Percentiles rank a stretch among this genome's conserved stretches.
These are phyloP conservation scores for Eugnorisma glareosa DNA, from an alignment of 2,888 invertebrate species.

Conservation along the genomic window DNA sequence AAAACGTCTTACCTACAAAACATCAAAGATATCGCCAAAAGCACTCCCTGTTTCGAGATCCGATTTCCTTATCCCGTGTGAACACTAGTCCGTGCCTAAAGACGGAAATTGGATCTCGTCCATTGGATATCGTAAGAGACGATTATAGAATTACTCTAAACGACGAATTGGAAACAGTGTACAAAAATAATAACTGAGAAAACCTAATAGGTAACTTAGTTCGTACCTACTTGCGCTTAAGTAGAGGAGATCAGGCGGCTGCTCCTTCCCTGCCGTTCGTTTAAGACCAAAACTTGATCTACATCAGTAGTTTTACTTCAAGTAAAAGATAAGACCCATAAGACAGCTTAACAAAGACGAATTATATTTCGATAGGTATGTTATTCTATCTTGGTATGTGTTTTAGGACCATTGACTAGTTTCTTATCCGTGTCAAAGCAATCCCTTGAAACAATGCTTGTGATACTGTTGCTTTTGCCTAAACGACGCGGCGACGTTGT, in stretches of 20 bases:
- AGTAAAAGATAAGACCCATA: neutral
- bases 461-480: slow-evolving; percentile 16
- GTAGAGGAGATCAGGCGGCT: neutral
- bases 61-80: slow-evolving; percentile 35
- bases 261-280: neutral
- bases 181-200: slow-evolving; percentile 2
- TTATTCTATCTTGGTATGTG: slow-evolving; percentile 11
- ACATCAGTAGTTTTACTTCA: neutral
- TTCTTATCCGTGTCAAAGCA: slow-evolving; percentile 33
- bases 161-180: slow-evolving; percentile 4
- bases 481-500: slow-evolving; percentile 47
- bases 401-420: slow-evolving; percentile 23
- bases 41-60: slow-evolving; percentile 36
- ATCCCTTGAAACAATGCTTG: slow-evolving; percentile 21
- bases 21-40: slow-evolving; percentile 41
- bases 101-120: slow-evolving; percentile 47
- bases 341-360: neutral
- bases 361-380: neutral
- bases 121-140: slow-evolving; percentile 23
- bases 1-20: slow-evolving; percentile 32
- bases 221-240: neutral
- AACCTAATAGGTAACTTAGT: neutral
- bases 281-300: neutral
- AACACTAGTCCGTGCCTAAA: slow-evolving; percentile 17
- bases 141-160: slow-evolving; percentile 42